Evolutionary conservation across 2,113 vertebrate species (phyloP).

Genomic region (Ptilorrhoa leucosticta): DNA sequence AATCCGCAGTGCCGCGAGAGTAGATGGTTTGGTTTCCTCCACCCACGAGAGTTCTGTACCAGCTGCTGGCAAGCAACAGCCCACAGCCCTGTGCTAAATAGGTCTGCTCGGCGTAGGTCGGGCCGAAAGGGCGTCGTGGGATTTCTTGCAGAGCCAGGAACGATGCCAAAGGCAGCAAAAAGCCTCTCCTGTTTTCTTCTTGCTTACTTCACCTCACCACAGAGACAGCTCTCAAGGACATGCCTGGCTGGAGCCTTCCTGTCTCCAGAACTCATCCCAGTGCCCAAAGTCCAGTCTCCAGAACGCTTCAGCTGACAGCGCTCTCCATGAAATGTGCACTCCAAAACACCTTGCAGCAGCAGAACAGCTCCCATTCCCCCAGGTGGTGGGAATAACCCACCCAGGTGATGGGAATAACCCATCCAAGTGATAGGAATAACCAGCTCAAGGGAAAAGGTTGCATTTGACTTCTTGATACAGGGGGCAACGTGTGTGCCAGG

Average conservation of each 20-base stretch:
- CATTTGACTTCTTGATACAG: neutral
- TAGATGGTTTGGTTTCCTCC: neutral
- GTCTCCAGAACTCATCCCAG: neutral
- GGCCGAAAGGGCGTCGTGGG: neutral
- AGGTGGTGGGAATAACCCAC: neutral
- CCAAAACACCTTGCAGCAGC: neutral
- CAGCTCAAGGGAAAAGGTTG: neutral
- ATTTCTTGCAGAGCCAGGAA: constrained; percentile 17
- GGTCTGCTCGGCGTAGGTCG: neutral
- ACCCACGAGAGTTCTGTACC: neutral
- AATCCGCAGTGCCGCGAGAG: neutral
- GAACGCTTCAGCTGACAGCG: accelerated
- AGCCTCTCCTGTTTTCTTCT: neutral
- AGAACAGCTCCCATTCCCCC: neutral
- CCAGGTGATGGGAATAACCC: neutral
- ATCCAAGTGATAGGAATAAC: neutral
- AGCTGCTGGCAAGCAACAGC: neutral
- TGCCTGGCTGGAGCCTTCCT: neutral
- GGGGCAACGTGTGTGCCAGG: neutral
- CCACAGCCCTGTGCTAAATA: neutral
- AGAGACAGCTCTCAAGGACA: neutral
- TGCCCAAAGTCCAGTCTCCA: accelerated
- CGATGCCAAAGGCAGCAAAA: neutral
- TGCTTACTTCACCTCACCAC: neutral
- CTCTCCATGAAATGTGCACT: neutral